phyloP scores from a whole-genome alignment of 2,113 vertebrate genomes.

The Orientallactaga bullata region DNA sequence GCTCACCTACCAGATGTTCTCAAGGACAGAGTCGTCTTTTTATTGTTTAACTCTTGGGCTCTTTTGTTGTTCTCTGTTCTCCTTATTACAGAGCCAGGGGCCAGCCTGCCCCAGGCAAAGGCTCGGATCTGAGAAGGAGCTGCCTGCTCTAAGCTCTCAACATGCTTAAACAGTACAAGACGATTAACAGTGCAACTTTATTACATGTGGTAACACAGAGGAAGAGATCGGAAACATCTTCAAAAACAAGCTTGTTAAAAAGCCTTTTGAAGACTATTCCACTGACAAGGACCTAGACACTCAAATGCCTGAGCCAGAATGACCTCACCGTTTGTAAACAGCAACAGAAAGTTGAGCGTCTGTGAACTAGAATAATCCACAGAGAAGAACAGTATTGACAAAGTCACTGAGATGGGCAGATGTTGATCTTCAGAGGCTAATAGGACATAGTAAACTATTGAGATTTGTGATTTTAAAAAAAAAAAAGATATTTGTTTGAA shows the following conservation, averaged over 20 bases:
- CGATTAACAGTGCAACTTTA: no score
- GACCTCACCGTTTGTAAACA: background rate
- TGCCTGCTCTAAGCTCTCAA: no score
- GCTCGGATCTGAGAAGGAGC: no score
- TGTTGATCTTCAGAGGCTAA: background rate
- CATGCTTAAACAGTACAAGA: no score
- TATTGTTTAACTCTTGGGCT: no score
- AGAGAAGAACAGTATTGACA: background rate
- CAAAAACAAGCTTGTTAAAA: background rate
- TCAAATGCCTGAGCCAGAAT: background rate
- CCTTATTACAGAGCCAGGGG: no score
- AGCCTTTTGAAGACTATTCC: background rate
- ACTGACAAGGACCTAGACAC: background rate
- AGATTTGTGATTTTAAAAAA: background rate
- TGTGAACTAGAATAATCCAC: background rate
- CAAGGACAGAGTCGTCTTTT: no score
- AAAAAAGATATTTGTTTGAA: background rate
- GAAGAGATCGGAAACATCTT: background rate
- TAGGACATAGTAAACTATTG: background rate
- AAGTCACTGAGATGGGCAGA: background rate
- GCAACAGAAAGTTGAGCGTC: background rate
- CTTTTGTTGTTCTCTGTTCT: no score
- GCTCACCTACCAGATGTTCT: no score
- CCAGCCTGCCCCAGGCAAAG: no score
- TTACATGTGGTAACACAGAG: background rate